Conservation (phyloP, 2,797 vertebrate genomes). For the Labroides dimidiatus region DNA sequence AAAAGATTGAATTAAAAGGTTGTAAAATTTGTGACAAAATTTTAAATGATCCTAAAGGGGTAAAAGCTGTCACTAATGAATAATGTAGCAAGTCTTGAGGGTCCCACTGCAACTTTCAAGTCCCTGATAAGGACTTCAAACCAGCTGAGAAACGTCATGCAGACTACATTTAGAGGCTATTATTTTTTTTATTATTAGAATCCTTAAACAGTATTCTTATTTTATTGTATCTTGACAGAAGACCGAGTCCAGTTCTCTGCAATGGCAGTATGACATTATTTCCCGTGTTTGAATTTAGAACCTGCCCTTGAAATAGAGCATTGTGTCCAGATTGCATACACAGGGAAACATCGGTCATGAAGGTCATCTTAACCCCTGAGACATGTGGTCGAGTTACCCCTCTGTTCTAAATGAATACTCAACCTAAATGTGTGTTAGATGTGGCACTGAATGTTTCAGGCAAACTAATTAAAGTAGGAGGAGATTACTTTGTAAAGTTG, state of each 20-base stretch:
- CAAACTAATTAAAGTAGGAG: slow-evolving; percentile 10
- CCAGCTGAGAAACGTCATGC: too few relatives aligned
- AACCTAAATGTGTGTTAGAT: neutral
- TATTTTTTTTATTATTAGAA: too few relatives aligned
- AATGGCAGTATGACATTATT: neutral
- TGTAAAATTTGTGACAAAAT: too few relatives aligned
- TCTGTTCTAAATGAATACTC: neutral
- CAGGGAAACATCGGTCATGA: neutral
- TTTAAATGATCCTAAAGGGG: too few relatives aligned
- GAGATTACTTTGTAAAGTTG: slow-evolving; percentile 12
- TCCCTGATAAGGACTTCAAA: too few relatives aligned
- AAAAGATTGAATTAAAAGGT: too few relatives aligned
- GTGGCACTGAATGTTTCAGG: neutral
- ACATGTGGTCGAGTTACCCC: neutral
- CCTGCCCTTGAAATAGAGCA: slow-evolving; percentile 13
- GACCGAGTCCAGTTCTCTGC: neutral
- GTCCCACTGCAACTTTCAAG: too few relatives aligned
- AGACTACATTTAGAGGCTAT: too few relatives aligned
- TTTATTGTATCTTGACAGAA: neutral
- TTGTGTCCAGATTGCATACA: neutral
- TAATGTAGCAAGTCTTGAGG: too few relatives aligned
- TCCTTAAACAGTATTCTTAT: too few relatives aligned
- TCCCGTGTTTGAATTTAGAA: neutral
- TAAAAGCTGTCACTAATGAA: too few relatives aligned
- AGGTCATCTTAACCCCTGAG: slow-evolving; percentile 30